Conservation (phyloP, 1,140 invertebrate species). For the Zeugodacus cucurbitae region DNA sequence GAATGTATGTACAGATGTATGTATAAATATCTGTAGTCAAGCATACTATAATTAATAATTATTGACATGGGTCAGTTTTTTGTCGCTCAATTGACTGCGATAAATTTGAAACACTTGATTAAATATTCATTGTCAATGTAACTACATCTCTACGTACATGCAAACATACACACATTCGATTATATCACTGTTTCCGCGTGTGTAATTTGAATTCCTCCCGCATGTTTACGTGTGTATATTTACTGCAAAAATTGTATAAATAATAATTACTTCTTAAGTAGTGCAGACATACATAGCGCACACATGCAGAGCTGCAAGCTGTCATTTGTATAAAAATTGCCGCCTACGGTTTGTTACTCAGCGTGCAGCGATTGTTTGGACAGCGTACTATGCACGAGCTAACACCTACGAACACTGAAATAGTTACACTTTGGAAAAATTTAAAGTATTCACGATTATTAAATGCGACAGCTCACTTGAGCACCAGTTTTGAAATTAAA, state of each 20-base stretch:
- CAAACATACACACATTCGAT: not conserved
- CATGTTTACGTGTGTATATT: not conserved
- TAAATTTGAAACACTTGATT: not conserved
- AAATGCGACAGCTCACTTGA: no score
- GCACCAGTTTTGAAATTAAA: no score
- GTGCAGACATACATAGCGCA: not conserved
- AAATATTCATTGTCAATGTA: not conserved
- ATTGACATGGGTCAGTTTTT: constrained; percentile 10
- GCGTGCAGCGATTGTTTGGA: not conserved
- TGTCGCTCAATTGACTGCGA: not conserved
- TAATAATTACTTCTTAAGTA: not conserved
- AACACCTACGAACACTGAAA: not conserved
- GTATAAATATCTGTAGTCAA: no score
- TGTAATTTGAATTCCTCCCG: not conserved
- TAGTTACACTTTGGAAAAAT: not conserved
- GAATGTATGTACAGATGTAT: no score
- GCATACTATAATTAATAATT: not conserved
- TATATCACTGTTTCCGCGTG: not conserved
- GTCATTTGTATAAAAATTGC: not conserved
- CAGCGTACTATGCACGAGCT: not conserved
- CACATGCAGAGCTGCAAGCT: not conserved
- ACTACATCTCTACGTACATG: not conserved
- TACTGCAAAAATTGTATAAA: not conserved
- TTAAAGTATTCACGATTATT: no score
- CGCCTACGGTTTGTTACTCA: not conserved